Evolutionary conservation across 2,888 invertebrate genomes (phyloP), one percentile per base, ranked within the genome.

Genomic region (Halictus ligatus): DNA sequence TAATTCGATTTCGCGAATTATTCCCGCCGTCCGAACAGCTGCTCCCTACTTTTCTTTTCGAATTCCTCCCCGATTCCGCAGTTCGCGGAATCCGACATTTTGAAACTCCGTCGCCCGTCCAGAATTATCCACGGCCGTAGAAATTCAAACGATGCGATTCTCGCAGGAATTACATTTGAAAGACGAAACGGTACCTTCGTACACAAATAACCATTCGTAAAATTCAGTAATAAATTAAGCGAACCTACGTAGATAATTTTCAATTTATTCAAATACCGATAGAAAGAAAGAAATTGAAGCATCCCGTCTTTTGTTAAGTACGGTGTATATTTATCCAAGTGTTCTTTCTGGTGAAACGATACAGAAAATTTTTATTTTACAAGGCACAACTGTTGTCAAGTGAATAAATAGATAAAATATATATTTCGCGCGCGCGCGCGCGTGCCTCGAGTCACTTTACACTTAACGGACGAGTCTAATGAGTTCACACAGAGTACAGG

Each of bases 1-100:
- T 80, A 90, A 90, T 84, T 90, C 84, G 88, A 86, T 78, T 81
- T 78, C 81, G 35, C 25, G 69, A 58, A 78, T 77, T 77, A 82
- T 77, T 43, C 75, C 78, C 80, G n/a, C 76, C 48, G 40, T 40
- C 21, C 77, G 76, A 72, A 54, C 72, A 58, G 54, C 43, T 54
- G 71, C 64, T 35, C 71, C 46, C 54, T 15, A 21, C 43, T 58
- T 54, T 21, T 67, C 40, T 25, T 25, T 71, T 40, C 25, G 43
- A 67, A 15, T 78, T 71, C 18, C 10, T 29, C 64, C 18, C 6
- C 35, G 12, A n/a, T 21, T 50, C 74, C 1, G 15, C 8, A 21
- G 48, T 40, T 13, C n/a, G 12, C 40, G 21, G n/a, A 43, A 12
- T 43, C 40, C n/a, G 40, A 1, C 40, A n/a, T 71, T 43, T 43